Evolutionary conservation across 1,140 invertebrate species (phyloP), one percentile per base, ranked within the genome.

Genomic region (Cherax destructor): DNA sequence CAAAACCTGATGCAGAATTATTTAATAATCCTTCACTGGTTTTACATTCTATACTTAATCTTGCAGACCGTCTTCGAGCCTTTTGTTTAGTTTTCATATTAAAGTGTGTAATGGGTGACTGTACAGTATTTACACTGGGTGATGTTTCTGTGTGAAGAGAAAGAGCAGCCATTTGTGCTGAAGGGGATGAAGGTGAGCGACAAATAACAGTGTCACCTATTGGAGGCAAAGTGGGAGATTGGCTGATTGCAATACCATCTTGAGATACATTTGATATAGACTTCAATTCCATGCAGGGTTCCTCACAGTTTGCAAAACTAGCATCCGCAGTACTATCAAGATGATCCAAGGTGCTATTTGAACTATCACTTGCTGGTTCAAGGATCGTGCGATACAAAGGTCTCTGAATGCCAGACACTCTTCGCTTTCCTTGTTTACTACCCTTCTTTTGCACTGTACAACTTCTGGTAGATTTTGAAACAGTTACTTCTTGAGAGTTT

Each of bases 161-260:
- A 16, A 83, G 81, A 13, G 81, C 81, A 47, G 81, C 81, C 81
- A 83, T 41, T 65, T 30, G 4, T 7, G 81, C 11, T 11, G 59
- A 83, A 56, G 81, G 81, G 10, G 81, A 83, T 13, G 24, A 18
- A 21, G 81, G 81, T 3, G 81, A 83, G 21, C 7, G 7, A 74
- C 24, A 30, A 24, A n/a, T 7, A 9, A 74, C 69, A 24, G 9
- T 30, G 30, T 6, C 11, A 30, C 21, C 69, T 74, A n/a, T 5
- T 7, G n/a, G n/a, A 74, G n/a, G 7, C 7, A 10, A 4, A 30
- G 69, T 74, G 11, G 69, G 69, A 30, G 69, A 30, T 6, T n/a
- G 5, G 24, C n/a, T 21, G 24, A 11, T 30, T 7, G 30, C 3
- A 74, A 30, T 21, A 74, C 13, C 65, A 18, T 69, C 65, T 69